Conservation (phyloP, 1,140 invertebrate species). For the Pseudobourletiella spinata region DNA sequence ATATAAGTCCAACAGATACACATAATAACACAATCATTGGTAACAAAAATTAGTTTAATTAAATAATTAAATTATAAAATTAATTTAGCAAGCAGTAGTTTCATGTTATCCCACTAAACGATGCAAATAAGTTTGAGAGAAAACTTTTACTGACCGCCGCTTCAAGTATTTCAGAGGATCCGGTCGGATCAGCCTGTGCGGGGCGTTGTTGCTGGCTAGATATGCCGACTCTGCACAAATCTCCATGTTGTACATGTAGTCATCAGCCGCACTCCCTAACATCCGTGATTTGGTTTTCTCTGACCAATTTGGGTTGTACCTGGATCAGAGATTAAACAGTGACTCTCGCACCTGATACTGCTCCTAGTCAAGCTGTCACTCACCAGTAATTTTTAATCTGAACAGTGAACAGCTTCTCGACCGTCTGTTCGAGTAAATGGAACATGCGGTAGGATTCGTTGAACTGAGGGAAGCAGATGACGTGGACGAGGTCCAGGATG, state of each 20-base stretch:
- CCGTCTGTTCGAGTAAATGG: constrained; percentile 23
- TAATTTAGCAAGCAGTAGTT: no score
- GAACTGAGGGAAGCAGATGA: constrained; percentile 23
- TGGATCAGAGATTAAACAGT: neutral
- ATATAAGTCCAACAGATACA: neutral
- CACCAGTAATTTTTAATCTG: constrained; percentile 29
- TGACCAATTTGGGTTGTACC: constrained; percentile 20
- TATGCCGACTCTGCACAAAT: constrained; percentile 19
- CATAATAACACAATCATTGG: no score
- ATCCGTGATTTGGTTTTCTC: constrained; percentile 17
- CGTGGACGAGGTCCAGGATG: constrained; percentile 24
- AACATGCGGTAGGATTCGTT: constrained; percentile 32
- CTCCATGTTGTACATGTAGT: constrained; percentile 22
- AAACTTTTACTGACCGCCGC: constrained; percentile 9
- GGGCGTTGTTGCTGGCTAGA: neutral
- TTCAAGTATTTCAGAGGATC: constrained; percentile 8
- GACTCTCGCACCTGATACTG: neutral
- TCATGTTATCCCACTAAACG: no score
- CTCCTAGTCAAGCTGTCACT: no score
- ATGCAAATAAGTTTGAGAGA: no score
- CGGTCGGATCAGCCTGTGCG: constrained; percentile 20
- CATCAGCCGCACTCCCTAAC: constrained; percentile 16
- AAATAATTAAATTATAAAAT: neutral
- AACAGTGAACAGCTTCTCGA: constrained; percentile 22
- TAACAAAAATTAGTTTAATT: neutral